Evolutionary conservation across 2,113 vertebrate genomes (phyloP).

Genomic region (Gobius niger): DNA sequence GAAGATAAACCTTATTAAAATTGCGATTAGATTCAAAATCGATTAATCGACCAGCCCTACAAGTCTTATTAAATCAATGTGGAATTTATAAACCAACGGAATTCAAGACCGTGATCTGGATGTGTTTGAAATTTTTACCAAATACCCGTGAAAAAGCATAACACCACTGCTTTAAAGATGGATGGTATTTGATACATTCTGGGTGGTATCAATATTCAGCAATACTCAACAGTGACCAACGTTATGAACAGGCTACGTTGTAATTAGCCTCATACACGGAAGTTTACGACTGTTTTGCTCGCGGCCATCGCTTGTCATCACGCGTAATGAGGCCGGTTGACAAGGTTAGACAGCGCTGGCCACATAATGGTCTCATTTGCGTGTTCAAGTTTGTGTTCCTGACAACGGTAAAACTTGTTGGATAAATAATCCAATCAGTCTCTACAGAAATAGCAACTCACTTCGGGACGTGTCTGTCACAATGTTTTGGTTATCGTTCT

Average conservation of each 20-base stretch:
- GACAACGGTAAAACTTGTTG: not conserved
- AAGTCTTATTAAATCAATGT: too few relatives aligned
- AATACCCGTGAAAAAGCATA: too few relatives aligned
- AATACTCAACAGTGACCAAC: too few relatives aligned
- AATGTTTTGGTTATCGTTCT: constrained; percentile 47
- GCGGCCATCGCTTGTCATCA: not conserved
- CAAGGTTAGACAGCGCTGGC: not conserved
- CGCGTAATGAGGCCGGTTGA: not conserved
- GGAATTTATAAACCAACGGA: too few relatives aligned
- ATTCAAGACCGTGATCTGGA: too few relatives aligned
- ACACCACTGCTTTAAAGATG: too few relatives aligned
- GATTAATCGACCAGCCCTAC: too few relatives aligned
- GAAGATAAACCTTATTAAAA: too few relatives aligned
- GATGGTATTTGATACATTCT: too few relatives aligned
- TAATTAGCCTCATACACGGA: not conserved
- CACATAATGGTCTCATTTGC: not conserved
- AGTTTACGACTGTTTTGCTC: not conserved
- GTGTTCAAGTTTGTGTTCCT: not conserved
- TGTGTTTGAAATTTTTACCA: too few relatives aligned
- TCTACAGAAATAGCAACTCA: not conserved
- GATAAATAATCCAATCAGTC: constrained; percentile 4
- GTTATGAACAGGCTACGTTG: not conserved
- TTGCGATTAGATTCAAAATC: too few relatives aligned
- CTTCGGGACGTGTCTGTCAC: constrained; percentile 28
- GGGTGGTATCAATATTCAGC: too few relatives aligned